phyloP scores from a whole-genome alignment of 1,140 invertebrate genomes.

The Heliconius eleuchia region DNA sequence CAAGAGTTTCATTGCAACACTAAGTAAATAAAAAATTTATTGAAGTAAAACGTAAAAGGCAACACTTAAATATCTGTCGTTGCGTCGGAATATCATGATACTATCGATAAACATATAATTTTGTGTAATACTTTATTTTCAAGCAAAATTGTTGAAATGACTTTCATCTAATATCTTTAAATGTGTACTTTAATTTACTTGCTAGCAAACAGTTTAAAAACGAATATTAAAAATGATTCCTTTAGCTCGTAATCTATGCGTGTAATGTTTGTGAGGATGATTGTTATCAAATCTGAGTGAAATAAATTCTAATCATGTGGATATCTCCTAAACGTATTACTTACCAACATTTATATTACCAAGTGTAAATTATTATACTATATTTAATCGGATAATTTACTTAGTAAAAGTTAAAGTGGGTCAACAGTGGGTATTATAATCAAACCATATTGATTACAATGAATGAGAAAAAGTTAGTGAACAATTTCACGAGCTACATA shows the following conservation, averaged over 20 bases:
- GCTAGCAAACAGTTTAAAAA: background rate
- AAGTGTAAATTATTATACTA: constrained; percentile 39
- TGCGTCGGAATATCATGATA: constrained; percentile 30
- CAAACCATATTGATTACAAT: constrained; percentile 64
- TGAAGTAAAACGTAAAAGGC: constrained; percentile 12
- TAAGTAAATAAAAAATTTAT: background rate
- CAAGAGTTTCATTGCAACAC: background rate
- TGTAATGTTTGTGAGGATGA: constrained; percentile 56
- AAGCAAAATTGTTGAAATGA: background rate
- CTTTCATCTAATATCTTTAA: background rate
- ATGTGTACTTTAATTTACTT: background rate
- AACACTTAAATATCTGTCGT: constrained; percentile 55
- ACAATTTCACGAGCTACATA: constrained; percentile 77
- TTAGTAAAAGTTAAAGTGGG: constrained; percentile 55
- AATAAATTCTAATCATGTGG: constrained; percentile 64
- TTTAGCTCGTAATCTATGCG: constrained; percentile 23
- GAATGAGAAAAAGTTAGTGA: constrained; percentile 74
- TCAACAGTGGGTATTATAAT: constrained; percentile 52
- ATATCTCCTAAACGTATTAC: constrained; percentile 54
- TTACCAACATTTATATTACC: constrained; percentile 40
- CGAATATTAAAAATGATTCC: constrained; percentile 19
- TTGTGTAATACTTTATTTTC: constrained; percentile 3
- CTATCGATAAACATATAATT: constrained; percentile 14
- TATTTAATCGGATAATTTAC: constrained; percentile 38
- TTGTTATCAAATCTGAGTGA: constrained; percentile 71